Conservation (phyloP, 1,140 invertebrate species). For the Holotrichia oblita region DNA sequence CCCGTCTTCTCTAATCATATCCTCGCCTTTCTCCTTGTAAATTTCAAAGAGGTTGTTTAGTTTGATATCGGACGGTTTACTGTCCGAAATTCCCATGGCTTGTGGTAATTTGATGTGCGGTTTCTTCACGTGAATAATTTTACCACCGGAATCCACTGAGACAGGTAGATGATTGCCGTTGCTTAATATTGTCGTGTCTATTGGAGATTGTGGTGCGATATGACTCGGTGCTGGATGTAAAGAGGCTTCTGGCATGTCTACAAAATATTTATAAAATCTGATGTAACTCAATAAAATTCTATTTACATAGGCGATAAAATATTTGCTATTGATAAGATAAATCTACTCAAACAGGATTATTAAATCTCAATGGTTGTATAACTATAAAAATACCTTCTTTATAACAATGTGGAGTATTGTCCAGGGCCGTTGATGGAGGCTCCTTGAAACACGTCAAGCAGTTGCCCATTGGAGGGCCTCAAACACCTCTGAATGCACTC, state of each 20-base stretch:
- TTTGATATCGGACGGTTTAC: slow-evolving; percentile 72
- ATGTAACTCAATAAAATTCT: background rate
- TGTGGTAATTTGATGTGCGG: slow-evolving; percentile 60
- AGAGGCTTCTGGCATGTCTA: slow-evolving; percentile 59
- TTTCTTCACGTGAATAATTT: slow-evolving; percentile 43
- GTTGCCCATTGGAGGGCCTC: slow-evolving; percentile 78
- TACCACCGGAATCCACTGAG: slow-evolving; percentile 30
- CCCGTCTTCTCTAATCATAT: slow-evolving; percentile 85
- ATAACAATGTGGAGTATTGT: slow-evolving; percentile 64
- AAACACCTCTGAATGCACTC: slow-evolving; percentile 51
- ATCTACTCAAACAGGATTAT: background rate
- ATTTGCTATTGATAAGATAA: slow-evolving; percentile 1
- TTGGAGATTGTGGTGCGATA: slow-evolving; percentile 52
- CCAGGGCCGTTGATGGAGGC: slow-evolving; percentile 69
- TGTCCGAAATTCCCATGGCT: slow-evolving; percentile 66
- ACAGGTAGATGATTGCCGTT: slow-evolving; percentile 55
- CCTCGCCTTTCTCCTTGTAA: slow-evolving; percentile 88
- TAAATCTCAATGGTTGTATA: background rate
- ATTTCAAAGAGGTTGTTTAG: slow-evolving; percentile 86
- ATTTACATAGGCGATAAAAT: background rate
- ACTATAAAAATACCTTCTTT: slow-evolving; percentile 69
- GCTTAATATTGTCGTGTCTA: slow-evolving; percentile 55
- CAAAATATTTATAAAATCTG: background rate
- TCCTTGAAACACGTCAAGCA: slow-evolving; percentile 80
- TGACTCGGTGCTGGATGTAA: slow-evolving; percentile 58